Percentiles rank a stretch among this genome's conserved stretches.
Conservation (phyloP, 2,888 invertebrate genomes). For the Mongoloraphidia duomilia region DNA sequence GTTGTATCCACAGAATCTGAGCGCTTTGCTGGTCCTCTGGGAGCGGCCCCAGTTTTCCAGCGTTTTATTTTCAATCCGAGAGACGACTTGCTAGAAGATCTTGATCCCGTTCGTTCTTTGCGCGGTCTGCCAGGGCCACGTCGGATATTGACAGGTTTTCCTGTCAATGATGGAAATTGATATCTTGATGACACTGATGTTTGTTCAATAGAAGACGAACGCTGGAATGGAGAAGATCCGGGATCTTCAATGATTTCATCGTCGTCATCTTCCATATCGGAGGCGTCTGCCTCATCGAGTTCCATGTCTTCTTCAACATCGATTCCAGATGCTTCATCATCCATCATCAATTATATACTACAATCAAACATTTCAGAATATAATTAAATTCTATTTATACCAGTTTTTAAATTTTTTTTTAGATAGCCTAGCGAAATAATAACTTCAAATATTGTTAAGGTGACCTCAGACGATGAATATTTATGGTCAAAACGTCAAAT, state of each 20-base stretch:
- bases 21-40: conserved; percentile 17
- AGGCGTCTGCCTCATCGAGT: conserved; percentile 57
- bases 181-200: conserved; percentile 50
- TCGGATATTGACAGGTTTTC: conserved; percentile 44
- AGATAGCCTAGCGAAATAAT: conserved; percentile 3
- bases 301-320: conserved; percentile 51
- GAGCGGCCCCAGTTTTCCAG: conserved; percentile 21
- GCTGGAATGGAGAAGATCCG: conserved; percentile 32
- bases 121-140: conserved; percentile 68
- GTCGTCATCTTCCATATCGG: conserved; percentile 61
- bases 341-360: conserved; percentile 21
- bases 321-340: conserved; percentile 27
- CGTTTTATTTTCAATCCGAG: conserved; percentile 26
- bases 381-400: too few relatives aligned
- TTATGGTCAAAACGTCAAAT: too few relatives aligned
- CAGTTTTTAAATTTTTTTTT: neutral
- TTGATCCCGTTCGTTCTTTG: conserved; percentile 45
- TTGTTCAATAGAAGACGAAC: conserved; percentile 42
- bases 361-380: neutral
- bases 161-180: conserved; percentile 42
- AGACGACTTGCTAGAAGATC: conserved; percentile 18
- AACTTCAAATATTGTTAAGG: too few relatives aligned
- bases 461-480: too few relatives aligned
- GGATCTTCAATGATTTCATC: conserved; percentile 39
- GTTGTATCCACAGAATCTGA: conserved; percentile 23